These are phyloP conservation scores for Drosophila jambulina DNA, from an alignment of 1,140 invertebrate genomes.

Conservation along the genomic window DNA sequence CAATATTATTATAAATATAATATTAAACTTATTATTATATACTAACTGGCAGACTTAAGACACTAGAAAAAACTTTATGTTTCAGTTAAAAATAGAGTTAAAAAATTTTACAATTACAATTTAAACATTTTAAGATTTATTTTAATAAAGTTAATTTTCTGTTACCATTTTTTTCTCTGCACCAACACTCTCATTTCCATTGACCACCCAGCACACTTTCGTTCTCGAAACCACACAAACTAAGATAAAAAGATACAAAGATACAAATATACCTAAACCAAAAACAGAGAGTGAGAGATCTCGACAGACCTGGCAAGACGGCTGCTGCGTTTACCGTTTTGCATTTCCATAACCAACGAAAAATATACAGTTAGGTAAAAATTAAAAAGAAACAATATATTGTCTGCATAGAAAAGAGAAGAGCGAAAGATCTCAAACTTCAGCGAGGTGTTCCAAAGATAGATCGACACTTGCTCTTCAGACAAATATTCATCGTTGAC, in stretches of 20 bases:
- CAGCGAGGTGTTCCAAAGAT: constrained; percentile 13
- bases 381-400: constrained; percentile 51
- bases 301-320: constrained; percentile 9
- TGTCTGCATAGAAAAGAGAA: constrained; percentile 20
- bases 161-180: constrained; percentile 1
- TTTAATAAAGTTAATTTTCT: not conserved
- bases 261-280: constrained; percentile 16
- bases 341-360: constrained; percentile 74
- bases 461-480: constrained; percentile 61
- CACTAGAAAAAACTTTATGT: not conserved
- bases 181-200: constrained; percentile 42
- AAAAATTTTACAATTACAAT: not conserved
- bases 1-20: not conserved
- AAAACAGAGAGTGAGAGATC: constrained; percentile 16
- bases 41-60: not conserved
- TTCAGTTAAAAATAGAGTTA: too few species aligned
- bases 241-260: constrained; percentile 18
- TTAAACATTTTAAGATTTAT: too few species aligned
- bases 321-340: constrained; percentile 71
- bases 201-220: constrained; percentile 66
- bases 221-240: constrained; percentile 61
- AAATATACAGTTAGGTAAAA: constrained; percentile 66
- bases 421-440: not conserved
- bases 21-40: not conserved
- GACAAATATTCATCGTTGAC: constrained; percentile 72